phyloP scores from a whole-genome alignment of 2,113 vertebrate species.

The Cichladusa arquata region DNA sequence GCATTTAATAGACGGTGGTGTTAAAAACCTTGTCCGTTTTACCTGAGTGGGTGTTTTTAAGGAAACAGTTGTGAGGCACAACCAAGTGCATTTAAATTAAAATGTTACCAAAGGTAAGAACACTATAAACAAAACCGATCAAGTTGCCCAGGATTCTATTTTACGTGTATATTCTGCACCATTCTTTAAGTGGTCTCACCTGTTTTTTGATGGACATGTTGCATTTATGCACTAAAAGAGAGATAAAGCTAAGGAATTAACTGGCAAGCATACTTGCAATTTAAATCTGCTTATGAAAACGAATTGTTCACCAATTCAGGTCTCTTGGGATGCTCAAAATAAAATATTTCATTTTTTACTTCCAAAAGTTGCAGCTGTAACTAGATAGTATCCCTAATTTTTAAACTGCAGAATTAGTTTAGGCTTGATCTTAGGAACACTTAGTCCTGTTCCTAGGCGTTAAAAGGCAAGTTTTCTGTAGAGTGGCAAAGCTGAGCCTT shows the following conservation, averaged over 20 bases:
- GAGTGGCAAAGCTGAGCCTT: not conserved
- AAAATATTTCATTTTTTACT: not conserved
- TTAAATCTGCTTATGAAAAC: not conserved
- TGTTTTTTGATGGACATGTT: not conserved
- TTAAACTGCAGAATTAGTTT: not conserved
- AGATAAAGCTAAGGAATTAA: not conserved
- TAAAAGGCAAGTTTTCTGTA: not conserved
- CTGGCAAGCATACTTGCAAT: not conserved
- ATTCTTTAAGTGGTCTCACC: not conserved
- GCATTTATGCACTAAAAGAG: not conserved
- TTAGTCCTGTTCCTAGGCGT: not conserved
- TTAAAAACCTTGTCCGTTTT: not conserved
- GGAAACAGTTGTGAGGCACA: not conserved
- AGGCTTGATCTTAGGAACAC: not conserved
- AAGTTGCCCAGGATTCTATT: not conserved
- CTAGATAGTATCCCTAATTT: not conserved
- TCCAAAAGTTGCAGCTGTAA: not conserved
- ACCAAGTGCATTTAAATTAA: not conserved
- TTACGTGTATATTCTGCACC: not conserved
- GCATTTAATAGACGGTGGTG: fast-evolving
- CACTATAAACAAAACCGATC: not conserved
- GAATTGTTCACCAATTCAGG: not conserved
- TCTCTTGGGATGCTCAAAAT: not conserved
- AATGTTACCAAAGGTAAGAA: not conserved
- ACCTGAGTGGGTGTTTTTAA: not conserved